Base-by-base conservation (phyloP, 2,888 invertebrate genomes). In the Sminthurinus aureus region DNA sequence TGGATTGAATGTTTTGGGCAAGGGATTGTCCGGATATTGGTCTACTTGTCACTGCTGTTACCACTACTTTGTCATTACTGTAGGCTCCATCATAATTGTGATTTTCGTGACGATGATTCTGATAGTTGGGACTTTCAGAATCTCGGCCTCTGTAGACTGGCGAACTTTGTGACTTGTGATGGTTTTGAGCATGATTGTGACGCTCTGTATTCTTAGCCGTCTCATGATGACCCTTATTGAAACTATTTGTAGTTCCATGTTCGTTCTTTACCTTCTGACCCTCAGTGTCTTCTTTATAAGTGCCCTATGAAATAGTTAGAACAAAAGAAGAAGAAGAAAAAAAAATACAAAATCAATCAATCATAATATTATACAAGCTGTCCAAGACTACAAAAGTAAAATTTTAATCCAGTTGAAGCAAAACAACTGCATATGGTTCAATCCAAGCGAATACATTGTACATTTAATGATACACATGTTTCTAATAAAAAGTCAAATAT, bases 251-350 rank as follows among this genome's bases (percentile, higher is more conserved):
- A 64, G 87, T 88, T 58, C 85, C 85, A 71, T 86, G 84, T 82
- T 87, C 88, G 83, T 88, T 87, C 85, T 88, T 85, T 58, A 86
- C 84, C 66, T 88, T 87, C 67, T 87, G 84, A 51, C 88, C 88
- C 66, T 88, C 88, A 22, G 85, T 85, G 67, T 86, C 76, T 52
- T 88, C 88, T 15, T 85, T 85, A 1, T 84, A 83, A 64, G 84
- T 83, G 38, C 88, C 88, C 88, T 88, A 81, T 74, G 26, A 81
- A 74, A 38, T 38, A 67, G 69, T 22, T 50, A 51, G 20, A 75
- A 75, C 12, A 20, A 51, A 2, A 75, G 38, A 74, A 26, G 12
- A 18, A n/a, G 38, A 15, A 67, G 20, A 73, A 24, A 51, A 26
- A 67, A 67, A 38, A 82, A 38, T 75, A 82, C 58, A 75, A 2